Percentiles rank a stretch among this genome's conserved stretches.
phyloP scores from a whole-genome alignment of 2,797 vertebrate genomes.

The Sebastes trivittatus region DNA sequence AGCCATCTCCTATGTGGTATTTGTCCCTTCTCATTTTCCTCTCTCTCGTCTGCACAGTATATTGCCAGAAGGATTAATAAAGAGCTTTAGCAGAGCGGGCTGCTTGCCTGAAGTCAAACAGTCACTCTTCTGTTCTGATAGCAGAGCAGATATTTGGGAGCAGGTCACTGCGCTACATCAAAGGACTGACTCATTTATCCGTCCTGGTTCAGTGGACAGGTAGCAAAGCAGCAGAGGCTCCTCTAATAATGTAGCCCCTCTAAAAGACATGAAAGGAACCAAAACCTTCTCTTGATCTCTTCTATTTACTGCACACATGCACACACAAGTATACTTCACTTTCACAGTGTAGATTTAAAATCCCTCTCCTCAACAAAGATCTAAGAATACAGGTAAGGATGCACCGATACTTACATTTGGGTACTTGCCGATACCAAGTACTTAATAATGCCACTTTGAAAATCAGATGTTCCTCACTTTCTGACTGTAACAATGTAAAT shows the following conservation, averaged over 20 bases:
- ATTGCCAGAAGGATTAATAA: constrained; percentile 54
- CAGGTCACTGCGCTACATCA: constrained; percentile 68
- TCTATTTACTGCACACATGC: constrained; percentile 23
- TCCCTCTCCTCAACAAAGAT: not conserved
- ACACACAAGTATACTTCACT: not conserved
- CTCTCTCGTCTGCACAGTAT: constrained; percentile 24
- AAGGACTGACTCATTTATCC: constrained; percentile 62
- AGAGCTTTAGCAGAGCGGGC: constrained; percentile 20
- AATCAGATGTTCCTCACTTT: too few relatives aligned
- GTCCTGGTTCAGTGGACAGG: constrained; percentile 61
- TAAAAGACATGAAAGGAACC: constrained; percentile 59
- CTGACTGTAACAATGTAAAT: not conserved
- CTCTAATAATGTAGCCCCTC: constrained; percentile 42
- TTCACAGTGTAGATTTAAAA: constrained; percentile 3
- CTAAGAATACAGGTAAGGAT: not conserved
- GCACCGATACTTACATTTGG: not conserved
- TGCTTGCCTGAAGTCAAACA: constrained; percentile 44
- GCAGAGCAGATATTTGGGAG: constrained; percentile 46
- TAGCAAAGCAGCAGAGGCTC: constrained; percentile 35
- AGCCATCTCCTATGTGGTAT: not conserved
- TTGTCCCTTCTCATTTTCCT: constrained; percentile 31
- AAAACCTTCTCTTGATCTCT: constrained; percentile 19
- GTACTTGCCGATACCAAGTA: not conserved
- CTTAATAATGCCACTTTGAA: not conserved
- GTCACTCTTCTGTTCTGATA: constrained; percentile 61